Conservation (phyloP, 2,797 vertebrate species). For the Fistularia tabacaria region DNA sequence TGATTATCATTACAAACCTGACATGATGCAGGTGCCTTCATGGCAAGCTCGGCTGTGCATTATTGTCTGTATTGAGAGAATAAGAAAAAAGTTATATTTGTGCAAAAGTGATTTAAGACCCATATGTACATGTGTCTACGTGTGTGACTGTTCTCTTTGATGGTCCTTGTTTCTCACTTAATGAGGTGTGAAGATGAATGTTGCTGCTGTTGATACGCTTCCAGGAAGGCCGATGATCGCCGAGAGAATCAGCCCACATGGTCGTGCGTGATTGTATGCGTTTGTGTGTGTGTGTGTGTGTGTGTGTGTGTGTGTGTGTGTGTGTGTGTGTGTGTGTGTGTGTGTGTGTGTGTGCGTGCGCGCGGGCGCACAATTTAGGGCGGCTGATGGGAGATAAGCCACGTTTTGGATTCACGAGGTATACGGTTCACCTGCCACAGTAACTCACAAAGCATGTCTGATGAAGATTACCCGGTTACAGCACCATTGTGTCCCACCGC, state of each 20-base stretch:
- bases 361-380: too few species aligned
- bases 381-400: background rate
- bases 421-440: slow-evolving; percentile 1
- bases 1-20: too few species aligned
- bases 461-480: slow-evolving; percentile 21
- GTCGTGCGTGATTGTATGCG: too few species aligned
- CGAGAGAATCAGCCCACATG: too few species aligned
- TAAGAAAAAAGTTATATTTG: background rate
- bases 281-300: too few species aligned
- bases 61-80: background rate
- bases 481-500: slow-evolving; percentile 4
- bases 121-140: background rate
- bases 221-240: too few species aligned
- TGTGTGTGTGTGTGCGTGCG: too few species aligned
- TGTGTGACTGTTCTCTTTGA: slow-evolving; percentile 3
- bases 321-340: too few species aligned
- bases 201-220: slow-evolving; percentile 6
- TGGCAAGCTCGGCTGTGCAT: background rate
- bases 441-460: slow-evolving; percentile 25
- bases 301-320: too few species aligned
- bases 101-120: background rate
- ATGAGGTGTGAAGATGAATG: slow-evolving; percentile 41
- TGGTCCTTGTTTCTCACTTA: slow-evolving; percentile 26
- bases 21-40: too few species aligned
- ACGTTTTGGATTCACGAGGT: background rate